Evolutionary conservation across 2,113 vertebrate species (phyloP), one percentile per base, ranked within the genome.

Genomic region (Lepus timidus): DNA sequence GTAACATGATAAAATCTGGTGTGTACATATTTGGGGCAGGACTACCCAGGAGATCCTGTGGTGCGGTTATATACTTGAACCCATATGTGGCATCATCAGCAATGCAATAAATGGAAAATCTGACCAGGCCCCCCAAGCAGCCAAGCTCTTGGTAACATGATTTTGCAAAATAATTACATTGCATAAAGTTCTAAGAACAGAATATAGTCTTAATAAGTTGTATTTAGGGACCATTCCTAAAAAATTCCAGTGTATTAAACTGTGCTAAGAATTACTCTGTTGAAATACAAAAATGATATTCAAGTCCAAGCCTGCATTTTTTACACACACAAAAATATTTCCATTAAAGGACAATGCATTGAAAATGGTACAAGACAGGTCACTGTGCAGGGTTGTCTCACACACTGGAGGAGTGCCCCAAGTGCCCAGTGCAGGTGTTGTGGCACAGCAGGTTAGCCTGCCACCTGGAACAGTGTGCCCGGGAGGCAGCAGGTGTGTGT

Each of bases 131-230:
- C 25, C 39, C 17, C 25, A 74, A 83, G 36, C n/a, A 68, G 20
- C 19, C 29, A 33, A 81, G 27, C 25, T 92, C 51, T 82, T 94
- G 13, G 6, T 65, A 33, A 87, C 27, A 6, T 52, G 22, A 76
- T 65, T 92, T 87, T 76, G 92, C 73, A 58, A 74, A 94, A 68
- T 86, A 64, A n/a, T 86, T 64, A 55, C 51, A 85, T 92, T 49
- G 52, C 58, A 33, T 91, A 27, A 64, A 91, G 27, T 55, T 88
- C 73, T 87, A 49, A 88, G 27, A 58, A 87, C 61, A 73, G 61
- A 67, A 31, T 74, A 13, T 1, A 87, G 20, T 85, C 25, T 70
- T 81, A 25, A 16, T 74, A 36, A 70, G 51, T 76, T 75, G 79
- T 74, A 33, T 52, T 80, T n/a, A 79, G 17, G 55, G 55, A 19